Evolutionary conservation across 2,888 invertebrate genomes (phyloP).

Genomic region (Heliothis peltigera): DNA sequence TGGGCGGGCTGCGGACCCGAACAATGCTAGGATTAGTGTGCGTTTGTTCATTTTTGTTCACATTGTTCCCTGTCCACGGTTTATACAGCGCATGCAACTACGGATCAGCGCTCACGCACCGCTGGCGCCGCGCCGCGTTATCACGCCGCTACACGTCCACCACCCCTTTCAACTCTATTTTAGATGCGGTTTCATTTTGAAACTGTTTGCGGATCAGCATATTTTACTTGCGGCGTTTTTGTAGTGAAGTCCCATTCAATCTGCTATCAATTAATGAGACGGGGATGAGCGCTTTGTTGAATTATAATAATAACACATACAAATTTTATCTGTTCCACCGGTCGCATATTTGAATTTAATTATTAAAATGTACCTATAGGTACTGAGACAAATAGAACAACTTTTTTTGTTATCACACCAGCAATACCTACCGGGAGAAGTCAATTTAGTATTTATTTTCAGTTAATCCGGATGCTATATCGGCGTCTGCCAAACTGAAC

Average conservation of each 20-base stretch:
- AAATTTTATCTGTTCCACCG: slow-evolving; percentile 28
- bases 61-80: slow-evolving; percentile 75
- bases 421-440: slow-evolving; percentile 28
- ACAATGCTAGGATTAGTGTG: slow-evolving; percentile 84
- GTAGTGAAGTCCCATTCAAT: slow-evolving; percentile 78
- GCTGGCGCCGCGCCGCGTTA: slow-evolving; percentile 75
- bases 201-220: slow-evolving; percentile 85
- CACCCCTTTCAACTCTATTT: slow-evolving; percentile 81
- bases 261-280: slow-evolving; percentile 78
- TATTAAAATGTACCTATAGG: too few relatives aligned
- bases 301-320: slow-evolving; percentile 33
- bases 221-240: slow-evolving; percentile 80
- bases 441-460: slow-evolving; percentile 64
- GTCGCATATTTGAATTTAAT: background rate
- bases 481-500: slow-evolving; percentile 75
- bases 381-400: background rate
- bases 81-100: slow-evolving; percentile 73
- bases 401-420: background rate
- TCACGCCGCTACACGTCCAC: slow-evolving; percentile 78
- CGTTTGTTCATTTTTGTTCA: slow-evolving; percentile 75
- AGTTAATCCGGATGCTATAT: slow-evolving; percentile 73
- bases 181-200: slow-evolving; percentile 81
- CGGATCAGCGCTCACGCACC: slow-evolving; percentile 77
- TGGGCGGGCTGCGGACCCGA: slow-evolving; percentile 45
- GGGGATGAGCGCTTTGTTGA: slow-evolving; percentile 68